Conservation (phyloP, 2,888 invertebrate genomes). For the Drepanosiphum platanoidis region DNA sequence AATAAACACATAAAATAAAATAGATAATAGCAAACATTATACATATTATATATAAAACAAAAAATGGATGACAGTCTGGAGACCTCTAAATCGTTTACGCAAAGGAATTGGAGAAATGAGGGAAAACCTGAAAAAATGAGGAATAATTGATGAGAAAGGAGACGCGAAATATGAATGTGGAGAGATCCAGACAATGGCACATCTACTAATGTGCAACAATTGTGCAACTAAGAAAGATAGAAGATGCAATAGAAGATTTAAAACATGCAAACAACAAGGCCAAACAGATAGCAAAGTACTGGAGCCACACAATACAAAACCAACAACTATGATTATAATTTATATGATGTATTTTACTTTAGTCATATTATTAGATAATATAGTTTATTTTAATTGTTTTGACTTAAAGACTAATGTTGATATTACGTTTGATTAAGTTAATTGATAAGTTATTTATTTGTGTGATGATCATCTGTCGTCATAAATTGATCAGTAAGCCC, state of each 20-base stretch:
- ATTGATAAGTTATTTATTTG: too few relatives aligned
- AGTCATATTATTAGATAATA: too few relatives aligned
- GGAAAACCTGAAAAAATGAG: constrained; percentile 44
- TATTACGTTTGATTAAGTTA: too few relatives aligned
- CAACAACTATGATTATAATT: too few relatives aligned
- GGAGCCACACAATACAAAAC: not conserved
- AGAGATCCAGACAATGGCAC: not conserved
- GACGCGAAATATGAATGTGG: not conserved
- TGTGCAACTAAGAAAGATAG: not conserved
- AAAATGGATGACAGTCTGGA: constrained; percentile 39
- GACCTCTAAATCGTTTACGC: constrained; percentile 44
- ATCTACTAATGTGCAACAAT: not conserved
- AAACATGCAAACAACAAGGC: not conserved
- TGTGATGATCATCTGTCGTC: too few relatives aligned
- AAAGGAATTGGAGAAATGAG: constrained; percentile 41
- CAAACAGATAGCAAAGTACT: not conserved
- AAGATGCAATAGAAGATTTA: not conserved
- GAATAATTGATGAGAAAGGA: not conserved
- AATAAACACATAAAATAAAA: too few relatives aligned
- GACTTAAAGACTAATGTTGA: too few relatives aligned
- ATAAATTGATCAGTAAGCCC: too few relatives aligned
- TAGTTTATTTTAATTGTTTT: too few relatives aligned
- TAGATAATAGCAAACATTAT: too few relatives aligned
- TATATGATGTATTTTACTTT: too few relatives aligned
- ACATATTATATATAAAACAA: too few relatives aligned